These are phyloP conservation scores for Tokudaia tokunoshimensis DNA, from an alignment of 2,797 vertebrate genomes.

Conservation along the genomic window DNA sequence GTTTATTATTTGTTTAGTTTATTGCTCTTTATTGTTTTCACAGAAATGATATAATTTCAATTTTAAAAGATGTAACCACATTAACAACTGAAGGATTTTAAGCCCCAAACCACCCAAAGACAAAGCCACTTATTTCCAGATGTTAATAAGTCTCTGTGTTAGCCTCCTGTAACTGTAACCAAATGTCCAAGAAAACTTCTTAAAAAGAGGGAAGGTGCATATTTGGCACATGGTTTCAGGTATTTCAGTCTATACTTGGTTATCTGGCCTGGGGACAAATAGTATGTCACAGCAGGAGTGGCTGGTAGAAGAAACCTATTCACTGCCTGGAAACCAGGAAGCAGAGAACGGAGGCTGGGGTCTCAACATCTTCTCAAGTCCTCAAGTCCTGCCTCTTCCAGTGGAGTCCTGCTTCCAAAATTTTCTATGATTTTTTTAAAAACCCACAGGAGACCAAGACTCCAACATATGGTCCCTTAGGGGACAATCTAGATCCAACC, in stretches of 20 bases:
- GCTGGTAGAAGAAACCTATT: neutral
- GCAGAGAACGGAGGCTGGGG: neutral
- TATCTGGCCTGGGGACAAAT: neutral
- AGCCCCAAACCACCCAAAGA: neutral
- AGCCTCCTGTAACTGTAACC: neutral
- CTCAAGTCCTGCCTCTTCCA: neutral
- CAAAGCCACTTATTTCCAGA: slow-evolving; percentile 7
- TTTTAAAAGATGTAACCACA: neutral
- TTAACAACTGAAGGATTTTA: neutral
- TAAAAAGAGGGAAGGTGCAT: neutral
- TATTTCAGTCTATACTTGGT: neutral
- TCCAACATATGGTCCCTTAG: neutral
- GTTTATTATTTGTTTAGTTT: neutral
- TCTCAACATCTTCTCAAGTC: neutral
- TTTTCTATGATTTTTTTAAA: neutral
- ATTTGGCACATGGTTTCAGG: too few relatives aligned
- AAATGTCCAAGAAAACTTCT: neutral
- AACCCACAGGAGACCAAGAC: neutral
- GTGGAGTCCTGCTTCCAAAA: neutral
- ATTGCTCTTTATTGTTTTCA: slow-evolving; percentile 12
- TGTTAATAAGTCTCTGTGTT: neutral
- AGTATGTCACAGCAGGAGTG: neutral
- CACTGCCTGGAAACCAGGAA: neutral
- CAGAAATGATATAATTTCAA: slow-evolving; percentile 31
- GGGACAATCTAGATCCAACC: neutral